Evolutionary conservation across 1,140 invertebrate genomes (phyloP).

Genomic region (Epicauta chinensis): DNA sequence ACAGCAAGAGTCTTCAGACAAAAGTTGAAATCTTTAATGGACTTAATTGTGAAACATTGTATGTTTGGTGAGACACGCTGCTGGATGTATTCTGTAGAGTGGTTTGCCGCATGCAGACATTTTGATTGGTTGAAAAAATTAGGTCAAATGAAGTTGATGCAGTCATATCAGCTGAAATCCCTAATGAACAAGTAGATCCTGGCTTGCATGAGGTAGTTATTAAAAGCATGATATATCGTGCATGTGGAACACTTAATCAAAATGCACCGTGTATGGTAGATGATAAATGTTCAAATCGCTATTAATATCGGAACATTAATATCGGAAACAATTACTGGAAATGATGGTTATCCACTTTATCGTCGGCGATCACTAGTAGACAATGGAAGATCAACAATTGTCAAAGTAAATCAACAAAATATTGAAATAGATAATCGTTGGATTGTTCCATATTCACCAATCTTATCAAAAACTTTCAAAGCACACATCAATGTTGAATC

Average conservation of each 20-base stretch:
- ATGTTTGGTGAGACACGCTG: conserved; percentile 33
- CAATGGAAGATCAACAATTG: no score
- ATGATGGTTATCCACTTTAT: conserved; percentile 42
- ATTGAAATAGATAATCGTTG: no score
- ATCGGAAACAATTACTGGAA: conserved; percentile 35
- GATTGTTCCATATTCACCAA: no score
- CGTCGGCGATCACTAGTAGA: conserved; percentile 40
- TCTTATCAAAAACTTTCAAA: no score
- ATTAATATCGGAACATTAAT: conserved; percentile 36
- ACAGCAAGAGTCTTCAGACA: conserved; percentile 38
- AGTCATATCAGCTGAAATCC: conserved; percentile 51
- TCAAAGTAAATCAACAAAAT: no score
- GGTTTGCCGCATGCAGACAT: conserved; percentile 45
- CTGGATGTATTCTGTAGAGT: conserved; percentile 14
- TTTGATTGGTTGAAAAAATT: conserved; percentile 42
- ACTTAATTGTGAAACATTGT: conserved; percentile 29
- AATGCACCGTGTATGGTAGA: conserved; percentile 46
- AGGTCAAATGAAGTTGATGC: conserved; percentile 43
- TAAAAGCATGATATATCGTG: conserved; percentile 50
- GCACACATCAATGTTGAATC: no score
- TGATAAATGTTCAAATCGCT: conserved; percentile 45
- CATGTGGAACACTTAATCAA: conserved; percentile 45
- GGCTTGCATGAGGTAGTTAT: conserved; percentile 41
- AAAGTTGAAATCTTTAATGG: conserved; percentile 34
- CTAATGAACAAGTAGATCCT: conserved; percentile 43